A percentile compares a stretch with the other conserved stretches of the same genome.
Conservation (phyloP, 1,140 invertebrate species). For the Amphibalanus amphitrite region DNA sequence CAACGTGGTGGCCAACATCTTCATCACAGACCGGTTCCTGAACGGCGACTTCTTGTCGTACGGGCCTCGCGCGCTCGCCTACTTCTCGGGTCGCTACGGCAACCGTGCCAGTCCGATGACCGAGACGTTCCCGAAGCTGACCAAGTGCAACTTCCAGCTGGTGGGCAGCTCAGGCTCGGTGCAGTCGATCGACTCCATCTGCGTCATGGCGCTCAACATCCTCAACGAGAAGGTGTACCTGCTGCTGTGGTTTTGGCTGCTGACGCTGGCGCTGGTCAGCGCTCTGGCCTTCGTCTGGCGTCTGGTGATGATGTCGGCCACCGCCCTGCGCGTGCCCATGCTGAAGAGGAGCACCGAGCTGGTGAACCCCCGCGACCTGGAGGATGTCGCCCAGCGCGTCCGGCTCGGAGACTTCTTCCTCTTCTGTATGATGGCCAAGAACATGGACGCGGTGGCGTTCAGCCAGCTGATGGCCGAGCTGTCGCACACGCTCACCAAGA, state of each 20-base stretch:
- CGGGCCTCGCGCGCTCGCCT: conserved; percentile 28
- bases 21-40: conserved; percentile 61
- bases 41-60: conserved; percentile 72
- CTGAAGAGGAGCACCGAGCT: conserved; percentile 14
- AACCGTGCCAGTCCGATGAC: conserved; percentile 9
- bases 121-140: conserved; percentile 16
- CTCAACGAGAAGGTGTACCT: conserved; percentile 86
- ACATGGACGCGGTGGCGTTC: conserved; percentile 20
- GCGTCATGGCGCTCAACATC: conserved; percentile 71
- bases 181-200: conserved; percentile 63
- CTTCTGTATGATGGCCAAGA: conserved; percentile 19
- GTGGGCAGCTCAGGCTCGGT: conserved; percentile 18
- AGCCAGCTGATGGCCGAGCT: conserved; percentile 15
- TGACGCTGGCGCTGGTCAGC: conserved; percentile 32
- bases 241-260: conserved; percentile 75
- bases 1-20: conserved; percentile 47
- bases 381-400: conserved; percentile 10
- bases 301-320: conserved; percentile 51
- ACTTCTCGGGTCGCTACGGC: conserved; percentile 24
- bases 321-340: conserved; percentile 26
- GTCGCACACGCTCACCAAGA: background rate
- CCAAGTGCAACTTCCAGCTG: conserved; percentile 16
- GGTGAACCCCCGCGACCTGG: conserved; percentile 16
- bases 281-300: conserved; percentile 45
- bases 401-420: conserved; percentile 23